phyloP scores from a whole-genome alignment of 2,888 invertebrate species.

The Coleophora flavipennella region DNA sequence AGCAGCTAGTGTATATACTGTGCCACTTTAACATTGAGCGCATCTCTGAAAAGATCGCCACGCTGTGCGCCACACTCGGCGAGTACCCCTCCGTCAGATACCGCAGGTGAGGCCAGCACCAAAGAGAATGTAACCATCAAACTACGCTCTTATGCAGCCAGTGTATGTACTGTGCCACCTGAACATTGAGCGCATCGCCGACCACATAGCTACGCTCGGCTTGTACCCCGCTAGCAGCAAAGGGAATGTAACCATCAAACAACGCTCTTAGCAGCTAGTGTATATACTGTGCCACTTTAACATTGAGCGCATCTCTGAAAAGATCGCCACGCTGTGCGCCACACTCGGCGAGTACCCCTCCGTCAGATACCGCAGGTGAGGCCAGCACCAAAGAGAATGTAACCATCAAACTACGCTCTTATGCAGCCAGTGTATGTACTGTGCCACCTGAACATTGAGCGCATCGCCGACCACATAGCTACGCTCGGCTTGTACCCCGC shows the following conservation, averaged over 20 bases:
- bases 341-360: constrained; percentile 98
- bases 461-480: constrained; percentile 99
- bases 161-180: constrained; percentile 95
- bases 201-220: constrained; percentile 99
- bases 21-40: constrained; percentile 98
- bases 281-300: too few relatives aligned
- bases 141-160: too few relatives aligned
- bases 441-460: constrained; percentile 94
- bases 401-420: too few relatives aligned
- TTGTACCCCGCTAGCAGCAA: constrained; percentile 98
- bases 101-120: constrained; percentile 80
- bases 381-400: too few relatives aligned
- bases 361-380: constrained; percentile 87
- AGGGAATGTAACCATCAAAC: too few relatives aligned
- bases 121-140: too few relatives aligned
- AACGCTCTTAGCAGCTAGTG: too few relatives aligned
- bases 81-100: constrained; percentile 97
- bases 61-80: constrained; percentile 97
- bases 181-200: constrained; percentile 98
- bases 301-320: constrained; percentile 99
- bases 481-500: constrained; percentile 98
- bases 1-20: too few relatives aligned
- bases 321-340: constrained; percentile 98
- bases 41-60: constrained; percentile 99
- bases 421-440: too few relatives aligned